A percentile compares a stretch with the other conserved stretches of the same genome.
Conservation (phyloP, 1,140 invertebrate species). For the Physella acuta region DNA sequence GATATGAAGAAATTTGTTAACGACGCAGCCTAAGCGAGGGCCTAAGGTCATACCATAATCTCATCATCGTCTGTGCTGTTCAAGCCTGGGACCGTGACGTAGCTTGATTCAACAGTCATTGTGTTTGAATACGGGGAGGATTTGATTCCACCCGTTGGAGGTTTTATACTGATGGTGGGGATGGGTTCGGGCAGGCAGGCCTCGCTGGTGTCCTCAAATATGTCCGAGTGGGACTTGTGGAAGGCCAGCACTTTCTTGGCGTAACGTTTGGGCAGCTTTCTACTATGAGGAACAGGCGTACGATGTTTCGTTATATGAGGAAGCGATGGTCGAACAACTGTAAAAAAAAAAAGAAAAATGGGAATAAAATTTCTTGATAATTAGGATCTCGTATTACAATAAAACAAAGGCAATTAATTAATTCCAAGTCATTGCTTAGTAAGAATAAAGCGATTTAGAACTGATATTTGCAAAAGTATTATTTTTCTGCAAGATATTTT, state of each 20-base stretch:
- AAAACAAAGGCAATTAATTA: too few species aligned
- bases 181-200: slow-evolving; percentile 1
- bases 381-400: too few species aligned
- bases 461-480: too few species aligned
- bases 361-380: too few species aligned
- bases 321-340: slow-evolving; percentile 11
- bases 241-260: not conserved
- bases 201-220: slow-evolving; percentile 12
- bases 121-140: slow-evolving; percentile 1
- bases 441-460: too few species aligned
- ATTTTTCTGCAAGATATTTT: too few species aligned
- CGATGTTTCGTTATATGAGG: slow-evolving; percentile 17
- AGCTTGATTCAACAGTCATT: slow-evolving; percentile 27
- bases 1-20: too few species aligned
- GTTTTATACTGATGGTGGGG: slow-evolving; percentile 4
- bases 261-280: slow-evolving; percentile 2
- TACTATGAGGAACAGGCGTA: not conserved
- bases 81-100: slow-evolving; percentile 17
- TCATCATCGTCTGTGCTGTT: slow-evolving; percentile 30
- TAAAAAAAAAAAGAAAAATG: slow-evolving; percentile 4
- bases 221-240: not conserved
- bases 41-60: slow-evolving; percentile 34
- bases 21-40: too few species aligned
- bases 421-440: too few species aligned
- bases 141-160: not conserved